phyloP scores from a whole-genome alignment of 23 tunicate species.

The Halocynthia aurantium region DNA sequence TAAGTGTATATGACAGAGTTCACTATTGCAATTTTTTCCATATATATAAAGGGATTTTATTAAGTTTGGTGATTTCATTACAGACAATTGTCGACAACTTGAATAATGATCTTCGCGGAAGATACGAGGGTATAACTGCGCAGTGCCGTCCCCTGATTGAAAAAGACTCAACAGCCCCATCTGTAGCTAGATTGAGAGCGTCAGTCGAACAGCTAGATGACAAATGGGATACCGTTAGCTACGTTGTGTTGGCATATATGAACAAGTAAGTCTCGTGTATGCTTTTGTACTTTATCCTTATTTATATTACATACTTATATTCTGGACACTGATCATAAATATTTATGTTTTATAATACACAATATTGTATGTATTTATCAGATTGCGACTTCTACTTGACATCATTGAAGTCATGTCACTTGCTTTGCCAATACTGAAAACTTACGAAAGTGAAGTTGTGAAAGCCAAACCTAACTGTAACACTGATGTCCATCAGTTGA shows the following conservation, averaged over 20 bases:
- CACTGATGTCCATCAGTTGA: conserved; percentile 8
- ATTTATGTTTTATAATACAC: too few relatives aligned
- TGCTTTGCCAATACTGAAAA: conserved; percentile 25
- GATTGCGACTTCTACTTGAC: conserved; percentile 19
- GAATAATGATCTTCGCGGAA: background rate
- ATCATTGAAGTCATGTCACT: conserved; percentile 15
- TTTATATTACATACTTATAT: background rate
- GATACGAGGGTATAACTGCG: background rate
- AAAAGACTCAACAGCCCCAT: background rate
- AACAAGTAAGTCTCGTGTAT: too few relatives aligned
- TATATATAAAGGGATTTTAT: too few relatives aligned
- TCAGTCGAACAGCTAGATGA: background rate
- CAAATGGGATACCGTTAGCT: conserved; percentile 15
- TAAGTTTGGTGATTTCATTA: too few relatives aligned
- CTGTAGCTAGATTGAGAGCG: background rate
- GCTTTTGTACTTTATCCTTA: too few relatives aligned
- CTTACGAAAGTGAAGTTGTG: conserved; percentile 30
- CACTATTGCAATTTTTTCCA: background rate
- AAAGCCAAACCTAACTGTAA: conserved; percentile 23
- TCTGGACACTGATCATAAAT: background rate
- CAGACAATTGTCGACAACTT: too few relatives aligned
- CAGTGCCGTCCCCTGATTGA: conserved; percentile 1
- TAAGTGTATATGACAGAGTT: conserved; percentile 17
- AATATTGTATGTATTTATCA: background rate
- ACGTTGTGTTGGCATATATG: too few relatives aligned